Conservation (phyloP, 2,797 vertebrate genomes). For the Brotula barbata region DNA sequence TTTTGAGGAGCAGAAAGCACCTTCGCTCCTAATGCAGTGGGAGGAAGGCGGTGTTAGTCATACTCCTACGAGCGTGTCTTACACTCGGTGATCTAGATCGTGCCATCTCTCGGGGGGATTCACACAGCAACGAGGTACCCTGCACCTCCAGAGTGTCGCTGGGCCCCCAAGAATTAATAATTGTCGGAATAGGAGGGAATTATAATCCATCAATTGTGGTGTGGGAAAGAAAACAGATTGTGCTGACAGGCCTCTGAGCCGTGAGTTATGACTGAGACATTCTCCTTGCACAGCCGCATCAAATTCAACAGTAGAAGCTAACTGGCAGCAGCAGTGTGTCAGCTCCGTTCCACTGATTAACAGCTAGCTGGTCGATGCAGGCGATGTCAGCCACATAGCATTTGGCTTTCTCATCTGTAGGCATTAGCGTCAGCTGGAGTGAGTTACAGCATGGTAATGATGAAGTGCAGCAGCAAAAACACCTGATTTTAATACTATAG, state of each 20-base stretch:
- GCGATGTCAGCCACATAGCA: constrained; percentile 4
- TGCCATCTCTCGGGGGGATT: not conserved
- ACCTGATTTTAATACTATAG: no score
- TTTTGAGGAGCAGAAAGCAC: constrained; percentile 5
- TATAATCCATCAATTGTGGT: constrained; percentile 33
- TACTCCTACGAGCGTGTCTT: constrained; percentile 11
- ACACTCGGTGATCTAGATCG: not conserved
- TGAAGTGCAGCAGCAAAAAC: no score
- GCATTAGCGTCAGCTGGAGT: not conserved
- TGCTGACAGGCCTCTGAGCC: constrained; percentile 15
- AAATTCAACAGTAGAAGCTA: constrained; percentile 39
- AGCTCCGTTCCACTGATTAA: constrained; percentile 14
- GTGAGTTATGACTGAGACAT: constrained; percentile 26
- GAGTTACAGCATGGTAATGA: no score
- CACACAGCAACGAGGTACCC: not conserved
- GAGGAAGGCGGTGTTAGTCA: constrained; percentile 16
- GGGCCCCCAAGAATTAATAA: constrained; percentile 26
- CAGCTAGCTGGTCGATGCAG: not conserved
- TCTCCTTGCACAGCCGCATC: constrained; percentile 17
- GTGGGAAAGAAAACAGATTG: constrained; percentile 19
- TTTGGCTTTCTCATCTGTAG: not conserved
- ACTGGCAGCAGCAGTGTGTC: constrained; percentile 21
- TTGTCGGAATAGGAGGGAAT: constrained; percentile 25
- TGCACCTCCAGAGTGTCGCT: constrained; percentile 1
- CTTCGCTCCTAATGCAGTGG: constrained; percentile 11